phyloP scores from a whole-genome alignment of 2,888 invertebrate species.

The Ormyrus nitidulus region DNA sequence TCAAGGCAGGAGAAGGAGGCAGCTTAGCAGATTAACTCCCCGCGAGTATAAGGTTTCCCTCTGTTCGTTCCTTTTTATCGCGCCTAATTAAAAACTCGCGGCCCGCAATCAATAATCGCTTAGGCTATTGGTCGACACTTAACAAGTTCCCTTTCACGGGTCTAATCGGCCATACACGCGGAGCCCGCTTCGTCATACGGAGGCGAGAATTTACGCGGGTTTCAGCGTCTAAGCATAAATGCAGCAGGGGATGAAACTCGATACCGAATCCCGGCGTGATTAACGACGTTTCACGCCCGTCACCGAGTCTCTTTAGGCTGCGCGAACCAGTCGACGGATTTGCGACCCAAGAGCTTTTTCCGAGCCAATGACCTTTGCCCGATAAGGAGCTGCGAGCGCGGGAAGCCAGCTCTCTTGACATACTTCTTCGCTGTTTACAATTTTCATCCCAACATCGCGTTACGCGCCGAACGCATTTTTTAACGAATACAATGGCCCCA shows the following conservation, averaged over 20 bases:
- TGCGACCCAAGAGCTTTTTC: constrained; percentile 68
- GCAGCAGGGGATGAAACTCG: constrained; percentile 70
- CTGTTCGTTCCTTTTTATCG: neutral
- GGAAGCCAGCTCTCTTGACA: neutral
- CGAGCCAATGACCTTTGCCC: constrained; percentile 64
- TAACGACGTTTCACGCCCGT: constrained; percentile 71
- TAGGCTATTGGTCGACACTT: constrained; percentile 10
- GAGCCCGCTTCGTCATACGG: neutral
- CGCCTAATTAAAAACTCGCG: neutral
- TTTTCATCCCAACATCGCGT: too few species aligned
- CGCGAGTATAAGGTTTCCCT: constrained; percentile 10
- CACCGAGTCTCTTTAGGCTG: constrained; percentile 48
- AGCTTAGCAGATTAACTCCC: constrained; percentile 18
- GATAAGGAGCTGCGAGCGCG: constrained; percentile 59
- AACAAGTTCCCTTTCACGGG: neutral
- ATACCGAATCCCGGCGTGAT: constrained; percentile 72
- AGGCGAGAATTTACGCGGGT: constrained; percentile 28
- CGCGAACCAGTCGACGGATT: constrained; percentile 62
- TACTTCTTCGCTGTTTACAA: neutral
- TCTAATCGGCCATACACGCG: constrained; percentile 3
- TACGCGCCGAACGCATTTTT: too few species aligned
- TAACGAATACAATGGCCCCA: too few species aligned
- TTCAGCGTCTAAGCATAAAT: constrained; percentile 27
- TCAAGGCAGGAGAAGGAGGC: neutral
- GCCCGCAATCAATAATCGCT: constrained; percentile 10